Evolutionary conservation across 1,140 invertebrate species (phyloP).

Genomic region (Aphis craccivora): DNA sequence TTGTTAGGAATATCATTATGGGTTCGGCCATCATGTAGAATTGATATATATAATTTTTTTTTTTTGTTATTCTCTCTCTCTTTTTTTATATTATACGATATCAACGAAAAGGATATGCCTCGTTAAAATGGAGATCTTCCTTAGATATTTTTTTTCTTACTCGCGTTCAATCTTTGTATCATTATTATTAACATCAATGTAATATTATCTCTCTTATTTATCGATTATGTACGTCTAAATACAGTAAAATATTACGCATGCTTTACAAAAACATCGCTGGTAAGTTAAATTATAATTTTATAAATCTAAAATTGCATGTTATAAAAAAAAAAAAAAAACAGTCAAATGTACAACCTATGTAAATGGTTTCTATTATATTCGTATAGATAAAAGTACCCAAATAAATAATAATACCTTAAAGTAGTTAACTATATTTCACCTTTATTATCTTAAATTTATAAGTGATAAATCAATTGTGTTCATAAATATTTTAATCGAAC

Average conservation of each 20-base stretch:
- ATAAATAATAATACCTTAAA: too few species aligned
- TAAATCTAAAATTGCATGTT: too few species aligned
- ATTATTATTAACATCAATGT: conserved; percentile 33
- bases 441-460: not conserved
- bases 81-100: conserved; percentile 8
- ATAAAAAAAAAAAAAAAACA: too few species aligned
- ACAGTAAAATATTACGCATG: not conserved
- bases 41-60: not conserved
- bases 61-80: not conserved
- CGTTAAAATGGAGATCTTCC: conserved; percentile 43
- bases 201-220: not conserved
- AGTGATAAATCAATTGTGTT: not conserved
- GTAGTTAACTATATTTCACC: not conserved
- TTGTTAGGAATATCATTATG: conserved; percentile 39
- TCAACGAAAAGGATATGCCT: conserved; percentile 34
- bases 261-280: too few species aligned
- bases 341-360: too few species aligned
- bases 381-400: too few species aligned
- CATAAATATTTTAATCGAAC: not conserved
- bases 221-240: not conserved
- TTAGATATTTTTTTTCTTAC: not conserved
- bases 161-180: not conserved
- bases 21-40: not conserved
- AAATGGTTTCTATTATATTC: not conserved
- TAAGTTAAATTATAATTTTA: too few species aligned